These are phyloP conservation scores for Danio jaintianensis DNA, from an alignment of 2,797 vertebrate genomes.

Conservation along the genomic window DNA sequence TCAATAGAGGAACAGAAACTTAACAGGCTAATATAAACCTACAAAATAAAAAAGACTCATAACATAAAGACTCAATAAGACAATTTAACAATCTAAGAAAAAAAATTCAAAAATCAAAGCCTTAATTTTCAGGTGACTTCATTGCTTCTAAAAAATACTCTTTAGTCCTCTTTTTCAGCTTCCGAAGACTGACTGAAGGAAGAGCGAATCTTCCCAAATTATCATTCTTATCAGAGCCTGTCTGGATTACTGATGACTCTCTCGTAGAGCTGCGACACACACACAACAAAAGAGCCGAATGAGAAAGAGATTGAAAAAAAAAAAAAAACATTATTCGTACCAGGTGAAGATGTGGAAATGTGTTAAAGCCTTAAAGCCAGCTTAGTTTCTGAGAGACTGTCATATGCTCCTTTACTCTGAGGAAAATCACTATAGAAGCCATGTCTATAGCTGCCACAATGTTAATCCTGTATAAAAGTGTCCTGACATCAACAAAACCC, in stretches of 20 bases:
- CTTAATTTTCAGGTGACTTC: slow-evolving; percentile 37
- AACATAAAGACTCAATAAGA: not conserved
- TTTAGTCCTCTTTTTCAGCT: not conserved
- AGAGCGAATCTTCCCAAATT: slow-evolving; percentile 36
- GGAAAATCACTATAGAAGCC: slow-evolving; percentile 15
- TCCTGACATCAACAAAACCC: slow-evolving; percentile 14
- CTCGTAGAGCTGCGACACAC: slow-evolving; percentile 9
- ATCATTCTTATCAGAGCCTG: slow-evolving; percentile 49
- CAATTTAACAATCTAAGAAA: not conserved
- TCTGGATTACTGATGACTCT: slow-evolving; percentile 48
- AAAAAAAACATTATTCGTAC: slow-evolving; percentile 30
- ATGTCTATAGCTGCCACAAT: slow-evolving; percentile 28
- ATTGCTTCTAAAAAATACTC: slow-evolving; percentile 63
- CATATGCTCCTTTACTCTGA: slow-evolving; percentile 29
- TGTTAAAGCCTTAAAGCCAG: slow-evolving; percentile 34
- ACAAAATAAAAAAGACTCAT: not conserved
- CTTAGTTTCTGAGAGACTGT: slow-evolving; percentile 19
- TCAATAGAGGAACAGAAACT: not conserved
- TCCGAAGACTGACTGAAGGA: slow-evolving; percentile 16
- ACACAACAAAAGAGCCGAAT: slow-evolving; percentile 42
- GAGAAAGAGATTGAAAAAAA: slow-evolving; percentile 35
- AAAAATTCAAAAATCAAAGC: not conserved
- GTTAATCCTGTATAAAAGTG: slow-evolving; percentile 28
- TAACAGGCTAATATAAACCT: not conserved
- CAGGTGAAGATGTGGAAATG: slow-evolving; percentile 44